These are phyloP conservation scores for Staurois parvus DNA, from an alignment of 2,797 vertebrate genomes.

Conservation along the genomic window DNA sequence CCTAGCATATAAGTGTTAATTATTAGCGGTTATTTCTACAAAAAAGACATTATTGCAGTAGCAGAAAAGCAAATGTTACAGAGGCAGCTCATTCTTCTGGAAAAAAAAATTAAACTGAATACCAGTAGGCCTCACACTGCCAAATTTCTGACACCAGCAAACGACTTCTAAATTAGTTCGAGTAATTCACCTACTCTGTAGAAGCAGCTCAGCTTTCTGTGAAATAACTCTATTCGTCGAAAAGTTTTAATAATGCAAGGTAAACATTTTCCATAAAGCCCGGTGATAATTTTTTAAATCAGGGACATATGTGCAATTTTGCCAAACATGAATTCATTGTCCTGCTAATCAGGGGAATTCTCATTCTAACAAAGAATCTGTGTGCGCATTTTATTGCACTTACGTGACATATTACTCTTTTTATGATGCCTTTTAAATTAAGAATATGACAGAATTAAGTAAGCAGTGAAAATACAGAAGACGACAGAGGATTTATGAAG, in stretches of 20 bases:
- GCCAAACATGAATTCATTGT: constrained; percentile 55
- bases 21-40: background rate
- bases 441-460: constrained; percentile 56
- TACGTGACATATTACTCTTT: constrained; percentile 50
- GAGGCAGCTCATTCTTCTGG: constrained; percentile 1
- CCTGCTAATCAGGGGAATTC: constrained; percentile 44
- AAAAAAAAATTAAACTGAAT: constrained; percentile 23
- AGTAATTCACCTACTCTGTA: constrained; percentile 7
- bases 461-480: constrained; percentile 55
- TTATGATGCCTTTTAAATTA: constrained; percentile 54
- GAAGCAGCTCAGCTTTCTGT: constrained; percentile 16
- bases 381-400: constrained; percentile 50
- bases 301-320: constrained; percentile 60
- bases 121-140: constrained; percentile 26
- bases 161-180: constrained; percentile 28
- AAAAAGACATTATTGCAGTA: constrained; percentile 21
- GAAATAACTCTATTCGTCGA: constrained; percentile 18
- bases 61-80: constrained; percentile 27
- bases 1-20: background rate
- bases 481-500: constrained; percentile 51
- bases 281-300: constrained; percentile 56
- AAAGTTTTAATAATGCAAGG: constrained; percentile 43
- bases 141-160: constrained; percentile 45
- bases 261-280: constrained; percentile 44
- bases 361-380: constrained; percentile 52